These are phyloP conservation scores for Rhodinocichla rosea DNA, from an alignment of 2,113 vertebrate genomes.

Conservation along the genomic window DNA sequence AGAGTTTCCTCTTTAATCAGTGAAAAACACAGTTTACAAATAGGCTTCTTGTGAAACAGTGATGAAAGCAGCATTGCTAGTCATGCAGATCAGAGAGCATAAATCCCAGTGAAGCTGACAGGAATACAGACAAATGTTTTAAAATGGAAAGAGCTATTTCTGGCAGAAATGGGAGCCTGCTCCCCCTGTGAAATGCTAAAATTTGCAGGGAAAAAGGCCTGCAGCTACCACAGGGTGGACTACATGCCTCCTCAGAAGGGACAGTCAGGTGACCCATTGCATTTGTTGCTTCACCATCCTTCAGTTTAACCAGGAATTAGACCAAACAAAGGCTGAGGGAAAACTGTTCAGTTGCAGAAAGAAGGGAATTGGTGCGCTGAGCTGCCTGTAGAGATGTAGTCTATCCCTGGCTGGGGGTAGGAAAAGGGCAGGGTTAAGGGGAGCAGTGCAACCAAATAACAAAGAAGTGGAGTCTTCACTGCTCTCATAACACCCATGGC, in stretches of 20 bases:
- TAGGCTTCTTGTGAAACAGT: not conserved
- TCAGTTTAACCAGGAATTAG: not conserved
- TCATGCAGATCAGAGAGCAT: not conserved
- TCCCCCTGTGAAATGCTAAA: not conserved
- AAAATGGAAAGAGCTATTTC: not conserved
- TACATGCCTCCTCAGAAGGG: not conserved
- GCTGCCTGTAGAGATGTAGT: not conserved
- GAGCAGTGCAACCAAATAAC: not conserved
- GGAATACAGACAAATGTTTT: not conserved
- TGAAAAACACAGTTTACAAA: not conserved
- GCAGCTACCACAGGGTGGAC: not conserved
- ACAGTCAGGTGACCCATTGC: fast-evolving
- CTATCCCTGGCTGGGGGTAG: not conserved
- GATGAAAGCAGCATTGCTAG: not conserved
- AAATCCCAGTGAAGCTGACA: not conserved
- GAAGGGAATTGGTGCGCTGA: not conserved
- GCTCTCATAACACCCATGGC: too few relatives aligned
- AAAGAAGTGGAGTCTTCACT: not conserved
- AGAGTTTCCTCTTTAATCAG: not conserved
- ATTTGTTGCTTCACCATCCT: not conserved
- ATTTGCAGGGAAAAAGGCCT: not conserved
- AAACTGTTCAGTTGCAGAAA: not conserved
- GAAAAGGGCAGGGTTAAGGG: not conserved
- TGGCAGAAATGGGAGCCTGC: not conserved
- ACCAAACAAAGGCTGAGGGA: not conserved